A percentile compares a stretch with the other conserved stretches of the same genome.
Conservation (phyloP, 2,888 invertebrate species). For the Drosophila sordidapex region DNA sequence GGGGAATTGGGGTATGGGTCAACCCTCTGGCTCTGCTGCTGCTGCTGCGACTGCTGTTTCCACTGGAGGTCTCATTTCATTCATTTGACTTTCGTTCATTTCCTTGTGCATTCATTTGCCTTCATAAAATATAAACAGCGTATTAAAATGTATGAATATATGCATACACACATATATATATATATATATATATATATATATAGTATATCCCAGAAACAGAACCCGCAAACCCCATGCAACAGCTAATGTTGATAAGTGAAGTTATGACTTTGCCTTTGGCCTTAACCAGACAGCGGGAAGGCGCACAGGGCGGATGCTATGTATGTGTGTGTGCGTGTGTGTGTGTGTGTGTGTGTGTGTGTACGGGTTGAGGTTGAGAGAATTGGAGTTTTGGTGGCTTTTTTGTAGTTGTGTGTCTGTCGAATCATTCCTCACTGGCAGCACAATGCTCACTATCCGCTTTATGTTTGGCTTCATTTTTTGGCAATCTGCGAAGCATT, state of each 20-base stretch:
- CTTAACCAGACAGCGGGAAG: conserved; percentile 54
- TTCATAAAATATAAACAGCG: conserved; percentile 83
- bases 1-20: conserved; percentile 9
- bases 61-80: conserved; percentile 57
- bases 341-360: background rate
- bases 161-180: background rate
- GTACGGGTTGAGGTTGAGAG: background rate
- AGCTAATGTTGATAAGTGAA: conserved; percentile 83
- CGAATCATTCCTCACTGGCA: conserved; percentile 21
- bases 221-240: conserved; percentile 43
- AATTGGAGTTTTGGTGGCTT: conserved; percentile 11
- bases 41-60: conserved; percentile 6
- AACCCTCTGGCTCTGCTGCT: background rate
- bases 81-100: conserved; percentile 72
- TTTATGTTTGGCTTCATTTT: conserved; percentile 41
- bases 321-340: background rate
- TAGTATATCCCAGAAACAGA: conserved; percentile 72
- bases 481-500: conserved; percentile 52
- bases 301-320: background rate
- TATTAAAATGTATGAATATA: conserved; percentile 82
- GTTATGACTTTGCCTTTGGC: conserved; percentile 78
- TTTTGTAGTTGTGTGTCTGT: conserved; percentile 32
- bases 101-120: conserved; percentile 81
- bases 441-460: conserved; percentile 25
- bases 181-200: conserved; percentile 44